A percentile compares a stretch with the other conserved stretches of the same genome.
These are phyloP conservation scores for Ophion ellenae DNA, from an alignment of 2,888 invertebrate species.

Conservation along the genomic window DNA sequence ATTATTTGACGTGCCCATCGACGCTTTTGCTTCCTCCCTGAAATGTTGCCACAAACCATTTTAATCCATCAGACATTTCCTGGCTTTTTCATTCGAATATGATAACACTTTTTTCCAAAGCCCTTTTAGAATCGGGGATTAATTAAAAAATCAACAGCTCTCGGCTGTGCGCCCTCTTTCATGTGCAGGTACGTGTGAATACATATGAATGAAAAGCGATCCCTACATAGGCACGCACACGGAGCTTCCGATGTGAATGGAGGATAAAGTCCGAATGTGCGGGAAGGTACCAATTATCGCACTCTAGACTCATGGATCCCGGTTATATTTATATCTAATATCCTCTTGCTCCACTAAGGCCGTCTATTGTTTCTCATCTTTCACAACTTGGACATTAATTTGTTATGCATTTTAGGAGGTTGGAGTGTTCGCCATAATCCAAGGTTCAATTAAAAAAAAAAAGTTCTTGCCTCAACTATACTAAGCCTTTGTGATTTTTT, in stretches of 20 bases:
- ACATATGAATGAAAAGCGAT: background rate
- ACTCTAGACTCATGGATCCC: conserved; percentile 5
- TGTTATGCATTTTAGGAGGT: background rate
- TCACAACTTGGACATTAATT: background rate
- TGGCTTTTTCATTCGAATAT: conserved; percentile 24
- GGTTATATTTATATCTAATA: background rate
- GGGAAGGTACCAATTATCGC: conserved; percentile 27
- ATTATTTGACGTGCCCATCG: background rate
- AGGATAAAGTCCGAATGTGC: conserved; percentile 9
- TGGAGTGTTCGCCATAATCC: too few relatives aligned
- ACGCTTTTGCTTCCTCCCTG: background rate
- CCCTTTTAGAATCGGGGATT: conserved; percentile 34
- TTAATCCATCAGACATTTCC: conserved; percentile 21
- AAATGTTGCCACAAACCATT: background rate
- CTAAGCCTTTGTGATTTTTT: too few relatives aligned
- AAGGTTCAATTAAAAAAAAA: too few relatives aligned
- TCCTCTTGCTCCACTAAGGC: background rate
- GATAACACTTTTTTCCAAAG: conserved; percentile 15
- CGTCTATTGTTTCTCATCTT: background rate
- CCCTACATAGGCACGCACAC: background rate
- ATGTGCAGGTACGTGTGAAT: conserved; percentile 4
- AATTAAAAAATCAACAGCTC: conserved; percentile 54
- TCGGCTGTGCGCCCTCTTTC: conserved; percentile 27
- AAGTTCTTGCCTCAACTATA: too few relatives aligned
- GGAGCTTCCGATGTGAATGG: background rate